phyloP scores from a whole-genome alignment of 2,797 vertebrate species.

The Notamacropus eugenii region DNA sequence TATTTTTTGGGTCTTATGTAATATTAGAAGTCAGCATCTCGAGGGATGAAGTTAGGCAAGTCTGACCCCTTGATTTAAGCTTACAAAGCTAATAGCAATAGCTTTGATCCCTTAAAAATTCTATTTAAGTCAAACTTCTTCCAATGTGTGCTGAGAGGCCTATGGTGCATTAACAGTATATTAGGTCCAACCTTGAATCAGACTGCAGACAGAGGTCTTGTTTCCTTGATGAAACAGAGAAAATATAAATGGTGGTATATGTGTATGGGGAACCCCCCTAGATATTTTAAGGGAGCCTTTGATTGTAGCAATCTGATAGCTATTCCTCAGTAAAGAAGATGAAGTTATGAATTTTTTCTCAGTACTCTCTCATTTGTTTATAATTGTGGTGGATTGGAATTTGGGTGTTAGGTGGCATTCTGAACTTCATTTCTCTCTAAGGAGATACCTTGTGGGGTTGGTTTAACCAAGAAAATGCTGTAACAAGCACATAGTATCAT shows the following conservation, averaged over 20 bases:
- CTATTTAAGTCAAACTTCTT: slow-evolving; percentile 47
- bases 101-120: background rate
- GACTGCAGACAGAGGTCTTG: background rate
- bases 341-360: background rate
- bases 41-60: background rate
- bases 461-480: slow-evolving; percentile 5
- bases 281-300: background rate
- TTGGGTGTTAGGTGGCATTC: background rate
- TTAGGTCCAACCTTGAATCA: background rate
- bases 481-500: background rate
- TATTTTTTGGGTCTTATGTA: slow-evolving; percentile 34
- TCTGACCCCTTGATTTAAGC: background rate
- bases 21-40: background rate
- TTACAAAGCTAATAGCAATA: slow-evolving; percentile 13
- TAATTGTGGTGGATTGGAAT: background rate
- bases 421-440: slow-evolving; percentile 5
- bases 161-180: background rate
- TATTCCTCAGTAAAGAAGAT: slow-evolving; percentile 6
- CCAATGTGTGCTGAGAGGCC: background rate
- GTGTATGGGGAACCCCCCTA: background rate
- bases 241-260: background rate
- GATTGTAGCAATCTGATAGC: background rate
- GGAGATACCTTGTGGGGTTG: background rate
- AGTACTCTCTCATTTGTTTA: background rate
- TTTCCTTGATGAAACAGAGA: background rate